phyloP scores from a whole-genome alignment of 2,113 vertebrate species.

The Anseranas semipalmata region DNA sequence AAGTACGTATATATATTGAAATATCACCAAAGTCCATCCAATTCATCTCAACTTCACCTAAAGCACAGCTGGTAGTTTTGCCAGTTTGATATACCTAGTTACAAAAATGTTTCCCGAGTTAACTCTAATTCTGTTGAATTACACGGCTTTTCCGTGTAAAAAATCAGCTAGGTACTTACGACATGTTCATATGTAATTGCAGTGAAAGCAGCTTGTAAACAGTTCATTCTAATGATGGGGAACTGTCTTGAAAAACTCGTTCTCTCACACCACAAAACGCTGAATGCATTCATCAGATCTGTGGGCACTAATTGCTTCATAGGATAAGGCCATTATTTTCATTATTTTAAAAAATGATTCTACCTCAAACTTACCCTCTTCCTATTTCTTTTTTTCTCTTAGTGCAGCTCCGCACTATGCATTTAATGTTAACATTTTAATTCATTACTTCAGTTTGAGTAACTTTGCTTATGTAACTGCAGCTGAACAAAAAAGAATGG shows the following conservation, averaged over 20 bases:
- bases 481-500: background rate
- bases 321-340: background rate
- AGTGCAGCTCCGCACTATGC: too few relatives aligned
- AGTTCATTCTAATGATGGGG: background rate
- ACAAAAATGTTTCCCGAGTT: background rate
- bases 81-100: background rate
- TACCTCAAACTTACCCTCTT: background rate
- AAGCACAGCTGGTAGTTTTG: background rate
- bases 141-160: background rate
- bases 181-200: background rate
- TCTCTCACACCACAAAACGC: background rate
- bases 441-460: background rate
- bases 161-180: background rate
- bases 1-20: background rate
- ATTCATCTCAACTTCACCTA: too few relatives aligned
- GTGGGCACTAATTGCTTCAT: background rate
- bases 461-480: background rate
- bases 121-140: background rate
- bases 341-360: background rate
- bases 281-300: rapidly evolving
- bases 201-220: background rate
- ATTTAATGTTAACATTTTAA: background rate
- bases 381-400: background rate
- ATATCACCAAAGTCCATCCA: background rate
- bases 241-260: background rate